Evolutionary conservation across 2,888 invertebrate species (phyloP), one percentile per base, ranked within the genome.

Genomic region (Platycheirus rosarum): DNA sequence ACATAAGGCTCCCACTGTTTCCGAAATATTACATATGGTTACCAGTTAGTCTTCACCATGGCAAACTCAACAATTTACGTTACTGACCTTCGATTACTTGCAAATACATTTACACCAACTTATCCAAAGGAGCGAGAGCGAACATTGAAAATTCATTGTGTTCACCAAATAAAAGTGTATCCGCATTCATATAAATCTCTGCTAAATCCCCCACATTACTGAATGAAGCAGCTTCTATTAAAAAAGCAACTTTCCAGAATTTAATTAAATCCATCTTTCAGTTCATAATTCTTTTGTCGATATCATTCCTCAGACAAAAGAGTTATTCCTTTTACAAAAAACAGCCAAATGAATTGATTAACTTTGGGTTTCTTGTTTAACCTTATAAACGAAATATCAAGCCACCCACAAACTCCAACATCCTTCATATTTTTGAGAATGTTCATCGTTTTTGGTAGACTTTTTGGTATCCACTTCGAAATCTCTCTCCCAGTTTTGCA

Each of bases 1-100:
- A n/a, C n/a, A n/a, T n/a, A n/a, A n/a, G n/a, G n/a, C n/a, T n/a
- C 23, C 23, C 23, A 23, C 23, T 23, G 23, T 23, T 23, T 2
- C 2, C 23, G 2, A 4, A 2, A 23, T 6, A 23, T 23, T 23
- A 23, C 6, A 23, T 2, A 8, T 32, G 29, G 8, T 8, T 32
- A 3, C 13, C 13, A 13, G 5, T 13, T 13, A 37, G 8, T 37
- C n/a, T 13, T 4, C 16, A 7, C 37, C 0, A 55, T 2, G 55
- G 37, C 37, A 32, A 57, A 57, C 57, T 14, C 57, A 5, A 14
- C 9, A 11, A 14, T 5, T 57, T 23, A 40, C 60, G 51, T 76
- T 48, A 76, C 65, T 80, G 66, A 76, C 80, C 80, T 71, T 80
- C 60, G 75, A 66, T 80, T 75, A 76, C 53, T 65, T 71, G 48